These are phyloP conservation scores for Nesometra sesokonis DNA, from an alignment of 35 echinoderm and acorn worm genomes.

Conservation along the genomic window DNA sequence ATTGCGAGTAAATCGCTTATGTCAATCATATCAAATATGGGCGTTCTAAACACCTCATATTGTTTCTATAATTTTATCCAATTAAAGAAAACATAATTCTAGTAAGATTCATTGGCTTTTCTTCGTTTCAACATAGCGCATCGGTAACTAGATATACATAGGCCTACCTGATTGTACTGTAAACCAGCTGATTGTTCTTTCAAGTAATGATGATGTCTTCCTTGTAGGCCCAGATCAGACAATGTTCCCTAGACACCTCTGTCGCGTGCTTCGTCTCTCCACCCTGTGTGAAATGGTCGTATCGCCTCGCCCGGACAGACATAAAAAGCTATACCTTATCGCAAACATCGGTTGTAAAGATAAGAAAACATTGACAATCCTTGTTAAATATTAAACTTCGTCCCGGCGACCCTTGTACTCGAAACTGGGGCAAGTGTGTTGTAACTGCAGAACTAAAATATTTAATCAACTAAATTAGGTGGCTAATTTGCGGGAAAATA, in stretches of 20 bases:
- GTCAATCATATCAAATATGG: no score
- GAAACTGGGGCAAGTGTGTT: not conserved
- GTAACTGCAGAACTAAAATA: not conserved
- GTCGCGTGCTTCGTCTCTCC: not conserved
- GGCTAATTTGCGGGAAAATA: not conserved
- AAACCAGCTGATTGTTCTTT: not conserved
- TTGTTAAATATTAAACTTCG: constrained; percentile 1
- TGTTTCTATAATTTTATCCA: no score
- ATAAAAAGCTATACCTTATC: not conserved
- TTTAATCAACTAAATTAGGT: not conserved
- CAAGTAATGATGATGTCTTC: not conserved
- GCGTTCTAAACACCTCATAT: no score
- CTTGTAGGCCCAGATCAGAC: not conserved
- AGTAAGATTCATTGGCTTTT: no score
- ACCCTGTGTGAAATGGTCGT: not conserved
- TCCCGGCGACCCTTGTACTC: not conserved
- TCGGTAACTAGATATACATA: no score
- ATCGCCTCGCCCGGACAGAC: not conserved
- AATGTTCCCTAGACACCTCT: not conserved
- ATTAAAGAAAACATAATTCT: no score
- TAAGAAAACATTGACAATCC: not conserved
- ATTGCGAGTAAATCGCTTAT: no score
- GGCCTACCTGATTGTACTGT: no score
- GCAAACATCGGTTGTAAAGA: not conserved
- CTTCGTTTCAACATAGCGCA: no score